A percentile compares a stretch with the other conserved stretches of the same genome.
Conservation (phyloP, 2,113 vertebrate species). For the Apaloderma vittatum region DNA sequence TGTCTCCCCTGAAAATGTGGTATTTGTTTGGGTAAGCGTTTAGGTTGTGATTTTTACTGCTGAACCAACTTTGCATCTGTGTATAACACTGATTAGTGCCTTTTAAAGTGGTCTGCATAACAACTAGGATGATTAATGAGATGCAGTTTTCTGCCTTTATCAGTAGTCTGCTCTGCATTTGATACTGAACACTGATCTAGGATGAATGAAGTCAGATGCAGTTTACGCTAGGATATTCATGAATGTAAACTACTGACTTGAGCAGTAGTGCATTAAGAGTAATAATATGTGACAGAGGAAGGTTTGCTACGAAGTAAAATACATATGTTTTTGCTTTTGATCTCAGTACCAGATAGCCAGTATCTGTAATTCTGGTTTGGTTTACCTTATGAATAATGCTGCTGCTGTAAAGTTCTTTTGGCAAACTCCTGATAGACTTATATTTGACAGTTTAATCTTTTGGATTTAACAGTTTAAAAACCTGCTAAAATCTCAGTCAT, state of each 20-base stretch:
- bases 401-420: not conserved
- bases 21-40: not conserved
- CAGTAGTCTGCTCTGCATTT: not conserved
- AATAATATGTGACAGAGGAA: not conserved
- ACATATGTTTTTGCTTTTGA: not conserved
- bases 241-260: not conserved
- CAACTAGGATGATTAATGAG: constrained; percentile 32
- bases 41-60: not conserved
- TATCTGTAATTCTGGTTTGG: not conserved
- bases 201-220: not conserved
- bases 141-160: constrained; percentile 34
- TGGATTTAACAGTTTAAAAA: not conserved
- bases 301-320: not conserved
- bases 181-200: not conserved
- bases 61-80: not conserved
- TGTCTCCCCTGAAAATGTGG: not conserved
- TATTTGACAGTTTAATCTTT: not conserved
- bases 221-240: not conserved
- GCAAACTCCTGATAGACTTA: not conserved
- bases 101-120: constrained; percentile 15
- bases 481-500: not conserved
- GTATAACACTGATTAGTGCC: constrained; percentile 5
- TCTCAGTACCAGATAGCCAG: not conserved
- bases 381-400: not conserved
- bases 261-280: not conserved